Evolutionary conservation across 1,140 invertebrate genomes (phyloP).

Genomic region (Kradibia gibbosae): DNA sequence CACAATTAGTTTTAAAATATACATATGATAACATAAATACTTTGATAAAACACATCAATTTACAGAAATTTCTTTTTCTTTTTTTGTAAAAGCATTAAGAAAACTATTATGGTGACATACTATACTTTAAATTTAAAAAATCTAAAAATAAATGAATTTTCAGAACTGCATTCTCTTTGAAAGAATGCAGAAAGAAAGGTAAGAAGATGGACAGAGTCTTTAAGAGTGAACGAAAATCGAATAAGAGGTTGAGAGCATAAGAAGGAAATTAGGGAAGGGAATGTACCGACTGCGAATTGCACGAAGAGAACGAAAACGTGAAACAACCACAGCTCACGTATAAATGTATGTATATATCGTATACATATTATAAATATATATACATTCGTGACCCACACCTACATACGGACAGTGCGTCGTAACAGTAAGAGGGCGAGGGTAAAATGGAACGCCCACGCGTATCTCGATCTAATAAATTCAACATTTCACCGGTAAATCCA

Average conservation of each 20-base stretch:
- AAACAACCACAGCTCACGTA: neutral
- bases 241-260: neutral
- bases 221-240: constrained; percentile 22
- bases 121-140: neutral
- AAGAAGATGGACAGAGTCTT: constrained; percentile 17
- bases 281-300: constrained; percentile 2
- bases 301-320: constrained; percentile 29
- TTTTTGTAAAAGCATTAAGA: neutral
- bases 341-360: neutral
- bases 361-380: no score
- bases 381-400: neutral
- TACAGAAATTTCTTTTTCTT: no score
- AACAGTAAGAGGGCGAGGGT: constrained; percentile 62
- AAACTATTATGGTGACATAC: neutral
- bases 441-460: constrained; percentile 69
- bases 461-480: constrained; percentile 74
- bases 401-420: constrained; percentile 23
- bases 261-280: neutral
- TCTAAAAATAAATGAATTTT: constrained; percentile 12
- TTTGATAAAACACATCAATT: no score
- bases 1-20: no score
- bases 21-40: no score
- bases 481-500: constrained; percentile 72
- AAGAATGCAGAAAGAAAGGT: neutral
- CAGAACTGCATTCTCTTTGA: neutral